phyloP scores from a whole-genome alignment of 1,140 invertebrate species.

The Drosophila watanabei region DNA sequence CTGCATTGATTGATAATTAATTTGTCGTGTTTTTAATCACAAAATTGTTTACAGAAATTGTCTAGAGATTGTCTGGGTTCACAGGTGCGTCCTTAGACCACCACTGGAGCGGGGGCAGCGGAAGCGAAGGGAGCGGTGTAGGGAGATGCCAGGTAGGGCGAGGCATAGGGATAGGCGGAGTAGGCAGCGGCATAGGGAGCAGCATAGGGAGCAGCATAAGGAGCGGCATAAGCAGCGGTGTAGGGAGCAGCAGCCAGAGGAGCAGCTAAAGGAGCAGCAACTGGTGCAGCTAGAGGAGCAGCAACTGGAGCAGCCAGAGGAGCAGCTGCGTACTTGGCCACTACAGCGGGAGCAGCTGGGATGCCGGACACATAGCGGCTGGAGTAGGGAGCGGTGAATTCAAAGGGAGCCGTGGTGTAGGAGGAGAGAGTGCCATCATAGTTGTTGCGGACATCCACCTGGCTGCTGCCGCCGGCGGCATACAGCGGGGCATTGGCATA shows the following conservation, averaged over 20 bases:
- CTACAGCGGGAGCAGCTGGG: constrained; percentile 60
- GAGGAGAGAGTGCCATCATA: constrained; percentile 78
- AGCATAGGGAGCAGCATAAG: constrained; percentile 73
- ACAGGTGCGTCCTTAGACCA: constrained; percentile 43
- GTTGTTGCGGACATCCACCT: constrained; percentile 80
- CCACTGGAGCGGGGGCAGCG: constrained; percentile 57
- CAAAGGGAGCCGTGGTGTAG: constrained; percentile 81
- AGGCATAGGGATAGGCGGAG: constrained; percentile 41
- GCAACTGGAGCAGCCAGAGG: constrained; percentile 58
- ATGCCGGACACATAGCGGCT: constrained; percentile 86
- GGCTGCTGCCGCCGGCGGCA: constrained; percentile 78
- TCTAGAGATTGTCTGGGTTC: constrained; percentile 1
- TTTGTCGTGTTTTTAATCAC: constrained; percentile 24
- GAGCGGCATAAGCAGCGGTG: constrained; percentile 30
- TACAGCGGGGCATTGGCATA: constrained; percentile 81
- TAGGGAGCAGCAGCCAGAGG: constrained; percentile 57
- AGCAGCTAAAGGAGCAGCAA: constrained; percentile 59
- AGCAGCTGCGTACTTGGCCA: constrained; percentile 65
- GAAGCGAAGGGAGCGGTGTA: constrained; percentile 70
- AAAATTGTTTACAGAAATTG: constrained; percentile 16
- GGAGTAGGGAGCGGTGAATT: constrained; percentile 85
- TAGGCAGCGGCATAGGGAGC: constrained; percentile 79
- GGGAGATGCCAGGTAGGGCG: constrained; percentile 27
- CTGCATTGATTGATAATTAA: not conserved
- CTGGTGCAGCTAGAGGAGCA: constrained; percentile 32